These are phyloP conservation scores for Bombus fervidus DNA, from an alignment of 1,140 invertebrate species.

Conservation along the genomic window DNA sequence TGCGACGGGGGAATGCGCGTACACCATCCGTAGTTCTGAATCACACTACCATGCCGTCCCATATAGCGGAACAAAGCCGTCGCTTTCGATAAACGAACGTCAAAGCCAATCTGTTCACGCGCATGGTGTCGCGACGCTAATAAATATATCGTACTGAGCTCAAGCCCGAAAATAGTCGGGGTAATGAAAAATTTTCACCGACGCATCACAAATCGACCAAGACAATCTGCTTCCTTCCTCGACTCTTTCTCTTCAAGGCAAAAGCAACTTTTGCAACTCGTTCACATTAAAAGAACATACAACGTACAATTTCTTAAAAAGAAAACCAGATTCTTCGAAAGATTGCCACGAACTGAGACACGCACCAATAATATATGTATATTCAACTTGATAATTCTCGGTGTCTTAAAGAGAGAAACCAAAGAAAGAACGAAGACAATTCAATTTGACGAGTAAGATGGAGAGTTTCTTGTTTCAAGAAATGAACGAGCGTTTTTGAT, in stretches of 20 bases:
- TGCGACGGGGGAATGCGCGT: background rate
- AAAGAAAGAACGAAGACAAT: no score
- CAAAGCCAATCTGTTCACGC: background rate
- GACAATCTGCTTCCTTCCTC: background rate
- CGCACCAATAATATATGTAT: background rate
- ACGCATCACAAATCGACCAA: background rate
- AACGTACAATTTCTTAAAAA: background rate
- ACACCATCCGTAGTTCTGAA: background rate
- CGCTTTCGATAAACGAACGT: background rate
- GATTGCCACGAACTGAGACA: background rate
- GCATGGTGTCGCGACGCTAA: conserved; percentile 18
- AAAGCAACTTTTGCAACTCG: background rate
- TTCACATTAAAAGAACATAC: background rate
- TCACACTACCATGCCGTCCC: background rate
- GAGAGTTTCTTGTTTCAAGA: background rate
- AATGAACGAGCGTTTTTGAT: background rate
- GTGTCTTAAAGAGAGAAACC: no score
- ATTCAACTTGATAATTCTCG: no score
- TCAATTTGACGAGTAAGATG: no score
- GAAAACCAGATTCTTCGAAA: background rate
- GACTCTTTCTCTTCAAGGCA: background rate
- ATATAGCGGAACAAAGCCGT: background rate
- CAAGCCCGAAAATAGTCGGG: conserved; percentile 25
- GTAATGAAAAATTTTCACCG: conserved; percentile 29
- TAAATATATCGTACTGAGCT: conserved; percentile 30